Evolutionary conservation across 37 sponge, comb jelly and placozoan species (phyloP).

Genomic region (Haliclona indistincta): DNA sequence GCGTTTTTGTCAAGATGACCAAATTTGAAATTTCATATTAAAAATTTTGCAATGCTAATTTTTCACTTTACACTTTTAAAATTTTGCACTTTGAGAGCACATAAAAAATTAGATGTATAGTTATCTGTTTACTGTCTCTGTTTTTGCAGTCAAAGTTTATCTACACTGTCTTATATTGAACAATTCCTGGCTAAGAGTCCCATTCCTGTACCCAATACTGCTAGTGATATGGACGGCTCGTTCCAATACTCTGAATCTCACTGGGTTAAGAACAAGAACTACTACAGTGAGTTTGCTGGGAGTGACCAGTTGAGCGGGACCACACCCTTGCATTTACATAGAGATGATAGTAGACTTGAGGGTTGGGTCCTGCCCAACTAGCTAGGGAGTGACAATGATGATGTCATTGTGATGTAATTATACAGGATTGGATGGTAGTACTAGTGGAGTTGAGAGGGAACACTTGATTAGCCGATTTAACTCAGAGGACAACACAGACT

Average conservation of each 20-base stretch:
- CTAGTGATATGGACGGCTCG: conserved; percentile 11
- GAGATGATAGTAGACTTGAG: conserved; percentile 2
- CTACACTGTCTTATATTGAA: conserved; percentile 83
- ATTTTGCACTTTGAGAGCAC: too few species aligned
- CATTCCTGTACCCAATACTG: conserved; percentile 56
- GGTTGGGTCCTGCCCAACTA: too few species aligned
- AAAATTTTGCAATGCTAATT: too few species aligned
- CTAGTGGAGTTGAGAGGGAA: conserved; percentile 63
- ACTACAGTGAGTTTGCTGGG: conserved; percentile 56
- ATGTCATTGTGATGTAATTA: too few species aligned
- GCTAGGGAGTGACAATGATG: too few species aligned
- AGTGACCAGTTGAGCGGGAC: background rate
- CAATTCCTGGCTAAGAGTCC: conserved; percentile 51
- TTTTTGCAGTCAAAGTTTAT: conserved; percentile 83
- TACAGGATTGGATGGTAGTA: conserved; percentile 86
- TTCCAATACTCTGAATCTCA: conserved; percentile 34
- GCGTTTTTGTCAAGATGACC: too few species aligned
- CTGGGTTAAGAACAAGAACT: conserved; percentile 84
- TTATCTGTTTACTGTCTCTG: too few species aligned
- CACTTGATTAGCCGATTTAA: conserved; percentile 76
- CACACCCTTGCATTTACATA: background rate
- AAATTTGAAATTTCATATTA: too few species aligned
- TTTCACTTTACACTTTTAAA: too few species aligned
- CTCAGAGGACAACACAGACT: conserved; percentile 31
- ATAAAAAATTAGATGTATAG: too few species aligned